Evolutionary conservation across 2,113 vertebrate genomes (phyloP), one percentile per base, ranked within the genome.

Genomic region (Sclerurus mexicanus): DNA sequence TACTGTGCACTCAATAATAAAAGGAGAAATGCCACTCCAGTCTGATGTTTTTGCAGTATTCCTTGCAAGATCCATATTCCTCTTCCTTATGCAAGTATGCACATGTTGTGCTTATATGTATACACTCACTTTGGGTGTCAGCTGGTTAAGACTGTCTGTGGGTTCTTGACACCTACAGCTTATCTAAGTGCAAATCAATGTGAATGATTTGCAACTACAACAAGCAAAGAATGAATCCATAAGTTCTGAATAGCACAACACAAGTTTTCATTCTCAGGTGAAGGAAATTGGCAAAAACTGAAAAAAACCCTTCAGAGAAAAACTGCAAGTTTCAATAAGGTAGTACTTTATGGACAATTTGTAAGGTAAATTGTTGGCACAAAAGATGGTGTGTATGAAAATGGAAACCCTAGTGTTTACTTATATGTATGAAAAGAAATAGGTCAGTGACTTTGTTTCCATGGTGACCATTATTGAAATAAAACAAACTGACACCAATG

Each of bases 391-490:
- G 59, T 20, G 14, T 82, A 74, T 75, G 91, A 96, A 93, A 97
- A 95, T 81, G 89, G 91, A 97, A 93, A 94, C 58, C 59, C 69
- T 58, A 10, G 27, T 97, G 97, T 97, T 98, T 97, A 97, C 95
- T 95, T 93, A 71, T 53, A 95, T 71, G 67, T 86, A 85, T 87
- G 95, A 97, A 97, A 96, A 97, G 95, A 97, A 98, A 97, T 94
- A 96, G 97, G 98, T 97, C 97, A 97, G 96, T 92, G 94, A 94
- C 91, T 96, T 97, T 89, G 98, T 98, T 98, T 96, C 98, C 98
- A 98, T 97, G 95, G 98, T 94, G 97, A 98, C 98, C 91, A 89
- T 96, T 96, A 93, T 47, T 93, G 95, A 97, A 98, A 96, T 90
- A 97, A 97, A 97, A 95, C 93, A 98, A 91, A 97, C 92, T 94